Base-by-base conservation (phyloP, 2,888 invertebrate species). In the Nemapogon koenigi region DNA sequence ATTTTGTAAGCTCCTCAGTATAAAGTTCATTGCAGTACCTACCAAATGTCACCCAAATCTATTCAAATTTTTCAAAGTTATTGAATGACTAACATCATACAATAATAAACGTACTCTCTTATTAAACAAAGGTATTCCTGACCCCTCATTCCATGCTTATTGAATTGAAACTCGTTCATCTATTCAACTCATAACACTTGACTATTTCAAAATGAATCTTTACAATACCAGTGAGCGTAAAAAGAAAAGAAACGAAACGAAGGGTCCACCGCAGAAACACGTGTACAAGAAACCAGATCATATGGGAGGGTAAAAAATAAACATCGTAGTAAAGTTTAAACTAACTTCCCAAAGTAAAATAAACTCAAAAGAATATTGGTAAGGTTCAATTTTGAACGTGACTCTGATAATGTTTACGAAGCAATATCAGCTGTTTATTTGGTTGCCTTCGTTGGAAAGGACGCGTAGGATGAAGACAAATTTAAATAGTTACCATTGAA, bases 171-270 rank as follows among this genome's bases (percentile, higher is more conserved):
- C n/a, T n/a, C n/a, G n/a, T n/a, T n/a, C n/a, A 22, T 22, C 10
- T 22, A 22, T 22, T 7, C 22, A 22, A 22, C 10, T 22, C 22
- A 22, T 7, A 22, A 10, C 43, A 45, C 50, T 53, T 52, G 46
- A 53, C 51, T 54, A 51, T 53, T 56, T 52, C 55, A 50, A 53
- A 56, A 49, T 57, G 55, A 57, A 57, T 58, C 57, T 49, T 53
- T 51, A 49, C 42, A 47, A 45, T 46, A 45, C 42, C 43, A 49
- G 43, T 39, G 27, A 10, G 33, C 11, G 16, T 14, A 33, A 15
- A 18, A 33, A 8, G 19, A 33, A 17, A 37, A 37, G 27, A 28
- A 35, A 15, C 8, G 14, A 26, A 35, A 16, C 8, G 14, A 26
- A 35, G 25, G 35, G 26, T 7, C 25, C 35, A 35, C 35, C 8